Evolutionary conservation across 2,113 vertebrate genomes (phyloP), one percentile per base, ranked within the genome.

Genomic region (Tyto alba): DNA sequence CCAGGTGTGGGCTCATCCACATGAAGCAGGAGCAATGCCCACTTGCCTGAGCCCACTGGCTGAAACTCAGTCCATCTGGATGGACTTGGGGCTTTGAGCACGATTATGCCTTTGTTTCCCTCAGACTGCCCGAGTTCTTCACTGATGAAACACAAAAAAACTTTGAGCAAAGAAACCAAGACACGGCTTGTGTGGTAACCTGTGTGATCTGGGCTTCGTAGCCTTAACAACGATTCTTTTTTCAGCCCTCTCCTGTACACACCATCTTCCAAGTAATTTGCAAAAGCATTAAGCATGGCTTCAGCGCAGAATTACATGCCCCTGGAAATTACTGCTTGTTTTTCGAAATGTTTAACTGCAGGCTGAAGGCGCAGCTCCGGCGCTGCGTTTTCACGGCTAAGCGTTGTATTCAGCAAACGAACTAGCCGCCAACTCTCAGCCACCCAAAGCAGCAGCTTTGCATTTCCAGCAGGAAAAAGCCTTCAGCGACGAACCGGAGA

Each of bases 371-470:
- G 32, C 71, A 7, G 4, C 14, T 21, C 50, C 0, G 2, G 10
- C 0, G 27, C 1, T 11, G 32, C 16, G 2, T 8, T 48, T 5
- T 1, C 0, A 18, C 1, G 50, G 34, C 34, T 3, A 6, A 6
- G 59, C 43, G 6, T 13, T 1, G 8, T 16, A 3, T 4, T 1
- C 13, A 0, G 18, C 0, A 34, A 6, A 1, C 3, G 19, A 29
- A 16, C 1, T 1, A 30, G 2, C 21, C 47, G 1, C 7, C 15
- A 4, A 2, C 10, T 30, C 15, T 10, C 50, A 6, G 26, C 14
- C 1, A 7, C 11, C 53, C 60, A 2, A 5, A 2, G 8, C 6
- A 2, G 29, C 1, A 11, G 6, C 2, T 7, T 8, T 1, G 4
- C 41, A 0, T 8, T 19, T 9, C 50, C 72, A 4, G 38, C 0